A percentile compares a stretch with the other conserved stretches of the same genome.
phyloP scores from a whole-genome alignment of 2,888 invertebrate species.

The Sinelater perroti region DNA sequence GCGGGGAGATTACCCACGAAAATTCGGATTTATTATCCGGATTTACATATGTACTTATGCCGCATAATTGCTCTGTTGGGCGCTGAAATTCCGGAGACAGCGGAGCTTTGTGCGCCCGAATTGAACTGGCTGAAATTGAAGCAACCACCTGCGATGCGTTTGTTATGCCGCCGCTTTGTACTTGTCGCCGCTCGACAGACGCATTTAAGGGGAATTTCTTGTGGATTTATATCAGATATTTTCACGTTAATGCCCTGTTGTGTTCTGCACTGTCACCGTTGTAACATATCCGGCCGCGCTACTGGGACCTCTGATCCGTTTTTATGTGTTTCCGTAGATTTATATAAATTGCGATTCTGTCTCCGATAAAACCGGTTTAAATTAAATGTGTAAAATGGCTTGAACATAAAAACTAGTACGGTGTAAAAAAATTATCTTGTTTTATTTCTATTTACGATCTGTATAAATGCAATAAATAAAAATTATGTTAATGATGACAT shows the following conservation, averaged over 20 bases:
- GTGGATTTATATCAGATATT: conserved; percentile 18
- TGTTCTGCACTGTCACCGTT: conserved; percentile 3
- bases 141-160: conserved; percentile 17
- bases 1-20: conserved; percentile 1
- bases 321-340: too few relatives aligned
- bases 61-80: neutral
- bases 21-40: conserved; percentile 10
- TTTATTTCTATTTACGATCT: too few relatives aligned
- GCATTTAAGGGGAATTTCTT: conserved; percentile 16
- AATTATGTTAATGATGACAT: too few relatives aligned
- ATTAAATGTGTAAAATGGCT: too few relatives aligned
- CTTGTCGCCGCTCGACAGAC: conserved; percentile 20
- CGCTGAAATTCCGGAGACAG: conserved; percentile 1
- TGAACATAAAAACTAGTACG: too few relatives aligned
- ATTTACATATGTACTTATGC: neutral
- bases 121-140: conserved; percentile 4
- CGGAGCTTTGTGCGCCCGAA: neutral
- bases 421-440: too few relatives aligned
- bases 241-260: conserved; percentile 14
- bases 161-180: conserved; percentile 16
- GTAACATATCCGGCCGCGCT: conserved; percentile 1
- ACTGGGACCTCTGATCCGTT: too few relatives aligned
- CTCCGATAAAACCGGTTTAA: too few relatives aligned
- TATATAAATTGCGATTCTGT: too few relatives aligned
- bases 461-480: too few relatives aligned